Conservation (phyloP, 2,888 invertebrate genomes). For the Julus scandinavius region DNA sequence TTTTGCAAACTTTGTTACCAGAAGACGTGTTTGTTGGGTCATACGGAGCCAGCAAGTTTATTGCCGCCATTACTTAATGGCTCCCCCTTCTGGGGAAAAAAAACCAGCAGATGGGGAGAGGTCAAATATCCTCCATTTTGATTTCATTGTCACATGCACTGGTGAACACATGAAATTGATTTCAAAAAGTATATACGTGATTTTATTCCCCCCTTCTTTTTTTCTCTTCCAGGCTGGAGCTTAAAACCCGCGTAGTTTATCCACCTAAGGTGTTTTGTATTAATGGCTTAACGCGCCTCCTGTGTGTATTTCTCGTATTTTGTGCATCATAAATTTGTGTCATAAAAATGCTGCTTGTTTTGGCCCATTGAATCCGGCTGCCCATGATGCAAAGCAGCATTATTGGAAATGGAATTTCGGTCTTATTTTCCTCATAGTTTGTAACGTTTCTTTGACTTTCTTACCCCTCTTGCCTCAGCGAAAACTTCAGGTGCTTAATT, state of each 20-base stretch:
- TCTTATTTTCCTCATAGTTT: not conserved
- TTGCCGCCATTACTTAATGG: not conserved
- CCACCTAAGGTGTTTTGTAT: not conserved
- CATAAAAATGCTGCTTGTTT: not conserved
- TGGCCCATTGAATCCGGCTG: not conserved
- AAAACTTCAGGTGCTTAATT: not conserved
- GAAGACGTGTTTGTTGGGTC: not conserved
- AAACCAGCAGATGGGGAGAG: not conserved
- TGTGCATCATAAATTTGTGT: not conserved
- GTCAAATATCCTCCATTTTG: conserved; percentile 1
- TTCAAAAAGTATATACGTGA: conserved; percentile 24
- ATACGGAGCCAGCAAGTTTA: not conserved
- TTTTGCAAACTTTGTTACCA: not conserved
- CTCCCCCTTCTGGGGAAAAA: not conserved
- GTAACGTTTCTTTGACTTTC: not conserved
- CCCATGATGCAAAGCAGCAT: not conserved
- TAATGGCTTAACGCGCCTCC: conserved; percentile 18
- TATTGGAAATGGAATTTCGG: not conserved
- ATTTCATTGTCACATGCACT: conserved; percentile 41
- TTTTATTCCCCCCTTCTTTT: not conserved
- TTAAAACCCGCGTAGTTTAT: not conserved
- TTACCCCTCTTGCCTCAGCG: not conserved
- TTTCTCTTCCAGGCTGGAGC: not conserved
- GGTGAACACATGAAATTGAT: conserved; percentile 31
- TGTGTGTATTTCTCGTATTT: not conserved